phyloP scores from a whole-genome alignment of 1,140 invertebrate species.

The Conus ventricosus region DNA sequence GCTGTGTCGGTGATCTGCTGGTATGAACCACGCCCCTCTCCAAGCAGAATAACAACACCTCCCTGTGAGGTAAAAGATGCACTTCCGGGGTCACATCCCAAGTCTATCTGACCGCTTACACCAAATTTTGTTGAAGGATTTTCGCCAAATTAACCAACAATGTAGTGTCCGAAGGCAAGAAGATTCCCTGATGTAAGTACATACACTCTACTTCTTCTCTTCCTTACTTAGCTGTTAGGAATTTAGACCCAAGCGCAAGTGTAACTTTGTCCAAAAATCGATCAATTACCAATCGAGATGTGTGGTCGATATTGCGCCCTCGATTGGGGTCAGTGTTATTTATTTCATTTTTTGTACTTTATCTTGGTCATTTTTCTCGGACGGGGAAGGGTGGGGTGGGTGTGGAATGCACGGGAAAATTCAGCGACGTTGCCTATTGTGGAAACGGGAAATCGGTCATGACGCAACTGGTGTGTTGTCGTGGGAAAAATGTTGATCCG shows the following conservation, averaged over 20 bases:
- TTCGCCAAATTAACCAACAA: constrained; percentile 5
- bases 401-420: neutral
- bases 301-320: neutral
- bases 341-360: neutral
- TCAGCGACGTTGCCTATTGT: neutral
- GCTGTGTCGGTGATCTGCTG: no score
- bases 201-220: neutral
- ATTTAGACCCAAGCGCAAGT: neutral
- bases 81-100: neutral
- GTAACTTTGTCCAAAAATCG: neutral
- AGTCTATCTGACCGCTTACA: neutral
- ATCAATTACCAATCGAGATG: neutral
- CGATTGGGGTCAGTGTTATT: neutral
- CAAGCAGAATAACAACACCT: neutral
- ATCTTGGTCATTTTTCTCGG: neutral
- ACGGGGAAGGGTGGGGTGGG: no score
- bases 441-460: neutral
- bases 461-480: constrained; percentile 9
- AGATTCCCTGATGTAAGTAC: neutral
- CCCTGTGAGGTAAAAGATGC: neutral
- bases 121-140: neutral
- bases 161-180: neutral
- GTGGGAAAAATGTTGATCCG: neutral
- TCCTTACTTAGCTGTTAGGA: neutral
- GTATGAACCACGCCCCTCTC: neutral